A percentile compares a stretch with the other conserved stretches of the same genome.
These are phyloP conservation scores for Colaptes auratus DNA, from an alignment of 2,113 vertebrate genomes.

Conservation along the genomic window DNA sequence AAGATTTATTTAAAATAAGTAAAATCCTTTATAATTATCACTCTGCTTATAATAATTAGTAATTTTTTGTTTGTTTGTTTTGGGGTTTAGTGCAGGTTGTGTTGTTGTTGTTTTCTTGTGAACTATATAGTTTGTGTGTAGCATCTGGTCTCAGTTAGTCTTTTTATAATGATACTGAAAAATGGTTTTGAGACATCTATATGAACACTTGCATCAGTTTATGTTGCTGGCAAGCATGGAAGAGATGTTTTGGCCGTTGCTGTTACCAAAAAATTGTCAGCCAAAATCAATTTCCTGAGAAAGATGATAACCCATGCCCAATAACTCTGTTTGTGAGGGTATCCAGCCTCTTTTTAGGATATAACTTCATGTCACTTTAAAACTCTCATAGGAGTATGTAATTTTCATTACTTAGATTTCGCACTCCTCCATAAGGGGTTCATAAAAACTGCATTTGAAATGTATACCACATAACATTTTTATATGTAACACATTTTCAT, in stretches of 20 bases:
- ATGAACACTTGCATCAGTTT: not conserved
- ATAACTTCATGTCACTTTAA: slow-evolving; percentile 6
- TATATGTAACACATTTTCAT: slow-evolving; percentile 37
- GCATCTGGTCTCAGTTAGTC: not conserved
- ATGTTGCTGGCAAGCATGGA: not conserved
- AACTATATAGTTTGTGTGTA: not conserved
- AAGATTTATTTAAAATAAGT: not conserved
- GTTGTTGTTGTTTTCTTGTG: not conserved
- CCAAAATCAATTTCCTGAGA: not conserved
- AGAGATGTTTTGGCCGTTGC: not conserved
- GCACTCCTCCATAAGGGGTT: slow-evolving; percentile 37
- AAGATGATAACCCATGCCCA: not conserved
- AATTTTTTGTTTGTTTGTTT: not conserved
- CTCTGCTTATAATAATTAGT: not conserved
- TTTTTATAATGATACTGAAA: not conserved
- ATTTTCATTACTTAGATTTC: slow-evolving; percentile 55
- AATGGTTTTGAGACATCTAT: not conserved
- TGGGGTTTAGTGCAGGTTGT: too few relatives aligned
- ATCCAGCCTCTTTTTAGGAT: not conserved
- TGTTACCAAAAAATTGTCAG: not conserved
- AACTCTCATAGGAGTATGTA: not conserved
- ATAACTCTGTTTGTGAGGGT: not conserved
- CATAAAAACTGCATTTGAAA: slow-evolving; percentile 61
- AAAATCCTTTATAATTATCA: not conserved
- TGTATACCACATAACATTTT: slow-evolving; percentile 40